phyloP scores from a whole-genome alignment of 2,797 vertebrate genomes.

The Kryptopterus vitreolus region DNA sequence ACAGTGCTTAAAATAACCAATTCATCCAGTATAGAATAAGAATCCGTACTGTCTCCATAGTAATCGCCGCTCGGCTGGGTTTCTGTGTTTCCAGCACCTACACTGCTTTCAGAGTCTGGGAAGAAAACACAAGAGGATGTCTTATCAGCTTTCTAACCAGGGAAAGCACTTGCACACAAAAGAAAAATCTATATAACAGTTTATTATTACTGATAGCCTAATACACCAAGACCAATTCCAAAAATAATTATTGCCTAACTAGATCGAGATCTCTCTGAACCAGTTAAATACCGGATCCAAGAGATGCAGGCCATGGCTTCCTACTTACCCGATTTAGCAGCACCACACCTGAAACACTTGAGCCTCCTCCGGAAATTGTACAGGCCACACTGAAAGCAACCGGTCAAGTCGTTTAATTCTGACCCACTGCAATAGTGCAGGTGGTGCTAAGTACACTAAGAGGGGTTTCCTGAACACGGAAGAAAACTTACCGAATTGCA shows the following conservation, averaged over 20 bases:
- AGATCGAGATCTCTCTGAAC: neutral
- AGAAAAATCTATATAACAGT: neutral
- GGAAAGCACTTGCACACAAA: neutral
- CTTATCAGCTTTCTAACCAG: conserved; percentile 48
- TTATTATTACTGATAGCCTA: neutral
- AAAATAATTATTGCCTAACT: neutral
- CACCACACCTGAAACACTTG: conserved; percentile 99
- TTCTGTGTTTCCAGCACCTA: conserved; percentile 82
- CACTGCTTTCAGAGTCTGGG: conserved; percentile 83
- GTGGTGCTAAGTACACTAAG: conserved; percentile 64
- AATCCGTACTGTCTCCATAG: conserved; percentile 92
- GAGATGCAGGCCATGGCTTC: conserved; percentile 64
- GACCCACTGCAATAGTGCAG: conserved; percentile 68
- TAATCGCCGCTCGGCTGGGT: conserved; percentile 88
- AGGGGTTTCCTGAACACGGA: conserved; percentile 60
- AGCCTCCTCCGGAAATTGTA: conserved; percentile 99
- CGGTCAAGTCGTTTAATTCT: conserved; percentile 76
- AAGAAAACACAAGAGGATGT: conserved; percentile 60
- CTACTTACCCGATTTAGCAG: conserved; percentile 93
- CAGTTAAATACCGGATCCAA: conserved; percentile 50
- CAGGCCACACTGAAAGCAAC: conserved; percentile 94
- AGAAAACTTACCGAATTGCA: conserved; percentile 90
- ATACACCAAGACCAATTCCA: neutral
- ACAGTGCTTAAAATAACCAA: neutral
- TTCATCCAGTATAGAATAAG: neutral